These are phyloP conservation scores for Gnathonemus longibarbis DNA, from an alignment of 2,113 vertebrate genomes.

Conservation along the genomic window DNA sequence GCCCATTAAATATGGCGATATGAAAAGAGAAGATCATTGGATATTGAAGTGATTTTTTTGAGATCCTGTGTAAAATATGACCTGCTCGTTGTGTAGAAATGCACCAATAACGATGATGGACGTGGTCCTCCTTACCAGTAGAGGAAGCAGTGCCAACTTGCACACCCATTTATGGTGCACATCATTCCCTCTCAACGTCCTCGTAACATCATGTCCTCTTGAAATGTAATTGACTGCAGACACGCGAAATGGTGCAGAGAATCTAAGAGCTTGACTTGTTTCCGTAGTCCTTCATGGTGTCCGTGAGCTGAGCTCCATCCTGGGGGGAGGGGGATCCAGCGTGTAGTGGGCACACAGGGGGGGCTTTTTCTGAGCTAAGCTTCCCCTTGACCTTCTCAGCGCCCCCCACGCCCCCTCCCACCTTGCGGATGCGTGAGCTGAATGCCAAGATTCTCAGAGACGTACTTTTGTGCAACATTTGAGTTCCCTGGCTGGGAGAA, in stretches of 20 bases:
- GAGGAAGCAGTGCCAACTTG: background rate
- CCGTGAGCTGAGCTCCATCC: background rate
- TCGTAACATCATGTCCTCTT: background rate
- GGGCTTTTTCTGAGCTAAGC: background rate
- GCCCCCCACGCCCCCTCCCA: background rate
- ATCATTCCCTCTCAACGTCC: background rate
- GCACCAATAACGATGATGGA: background rate
- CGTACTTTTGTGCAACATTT: background rate
- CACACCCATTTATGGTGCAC: background rate
- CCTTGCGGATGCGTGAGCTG: background rate
- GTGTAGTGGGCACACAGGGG: background rate
- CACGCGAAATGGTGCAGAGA: background rate
- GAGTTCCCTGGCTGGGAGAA: background rate
- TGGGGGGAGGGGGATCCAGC: background rate
- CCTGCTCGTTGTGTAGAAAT: background rate
- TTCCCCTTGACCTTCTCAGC: background rate
- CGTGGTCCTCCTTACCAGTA: background rate
- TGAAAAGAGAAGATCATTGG: background rate
- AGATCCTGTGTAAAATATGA: background rate
- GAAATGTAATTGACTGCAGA: background rate
- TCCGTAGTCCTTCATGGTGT: background rate
- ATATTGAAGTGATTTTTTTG: background rate
- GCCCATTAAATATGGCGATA: background rate
- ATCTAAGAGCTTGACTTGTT: background rate
- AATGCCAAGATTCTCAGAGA: background rate